These are phyloP conservation scores for Pseudomyrmex concolor DNA, from an alignment of 1,140 invertebrate species.

Conservation along the genomic window DNA sequence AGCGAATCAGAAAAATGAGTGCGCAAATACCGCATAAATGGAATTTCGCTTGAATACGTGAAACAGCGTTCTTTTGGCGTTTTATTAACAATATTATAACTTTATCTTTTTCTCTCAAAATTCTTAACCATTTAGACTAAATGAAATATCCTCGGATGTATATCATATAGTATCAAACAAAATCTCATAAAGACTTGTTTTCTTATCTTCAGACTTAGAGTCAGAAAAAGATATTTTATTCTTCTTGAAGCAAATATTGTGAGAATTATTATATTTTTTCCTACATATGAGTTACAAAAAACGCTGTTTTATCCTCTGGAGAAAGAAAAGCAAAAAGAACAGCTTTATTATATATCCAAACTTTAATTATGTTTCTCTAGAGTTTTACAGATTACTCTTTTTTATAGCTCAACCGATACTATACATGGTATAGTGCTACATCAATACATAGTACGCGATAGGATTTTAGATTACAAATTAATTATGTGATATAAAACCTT, in stretches of 20 bases:
- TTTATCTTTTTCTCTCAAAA: background rate
- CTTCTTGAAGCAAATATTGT: constrained; percentile 8
- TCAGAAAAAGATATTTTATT: constrained; percentile 1
- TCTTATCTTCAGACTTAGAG: background rate
- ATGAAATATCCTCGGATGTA: background rate
- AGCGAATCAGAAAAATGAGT: background rate
- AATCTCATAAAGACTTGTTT: background rate
- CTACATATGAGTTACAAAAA: background rate
- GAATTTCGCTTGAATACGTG: background rate
- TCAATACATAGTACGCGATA: too few relatives aligned
- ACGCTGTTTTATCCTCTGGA: background rate
- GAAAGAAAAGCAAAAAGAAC: background rate
- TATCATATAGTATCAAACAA: background rate
- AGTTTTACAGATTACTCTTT: background rate
- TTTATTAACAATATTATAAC: background rate
- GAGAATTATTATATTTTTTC: background rate
- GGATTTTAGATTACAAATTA: too few relatives aligned
- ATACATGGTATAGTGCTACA: background rate
- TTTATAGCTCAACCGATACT: background rate
- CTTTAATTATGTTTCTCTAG: background rate
- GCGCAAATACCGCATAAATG: background rate
- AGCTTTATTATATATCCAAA: constrained; percentile 2
- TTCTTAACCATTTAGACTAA: too few relatives aligned
- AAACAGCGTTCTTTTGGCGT: background rate
- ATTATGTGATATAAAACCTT: too few relatives aligned